Conservation (phyloP, 2,888 invertebrate species). For the Parnassius orleans region DNA sequence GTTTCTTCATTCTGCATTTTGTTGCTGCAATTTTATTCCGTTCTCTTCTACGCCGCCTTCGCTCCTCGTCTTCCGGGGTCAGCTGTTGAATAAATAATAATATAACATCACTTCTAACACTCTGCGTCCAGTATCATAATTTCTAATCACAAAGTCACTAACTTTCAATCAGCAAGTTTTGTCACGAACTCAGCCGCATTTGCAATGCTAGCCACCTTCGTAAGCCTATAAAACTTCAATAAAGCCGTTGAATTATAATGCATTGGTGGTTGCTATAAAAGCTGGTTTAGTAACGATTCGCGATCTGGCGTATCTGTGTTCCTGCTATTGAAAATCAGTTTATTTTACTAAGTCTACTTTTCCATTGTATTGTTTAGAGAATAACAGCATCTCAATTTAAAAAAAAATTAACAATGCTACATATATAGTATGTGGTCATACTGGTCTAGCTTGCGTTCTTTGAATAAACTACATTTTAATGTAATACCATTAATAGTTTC, state of each 20-base stretch:
- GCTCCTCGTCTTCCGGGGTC: slow-evolving; percentile 95
- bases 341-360: too few relatives aligned
- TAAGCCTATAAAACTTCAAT: slow-evolving; percentile 75
- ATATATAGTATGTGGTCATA: too few relatives aligned
- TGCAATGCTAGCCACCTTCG: slow-evolving; percentile 67
- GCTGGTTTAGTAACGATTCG: slow-evolving; percentile 60
- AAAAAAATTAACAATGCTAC: too few relatives aligned
- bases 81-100: slow-evolving; percentile 73
- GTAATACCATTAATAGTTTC: too few relatives aligned
- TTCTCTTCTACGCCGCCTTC: slow-evolving; percentile 91
- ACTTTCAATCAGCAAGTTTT: slow-evolving; percentile 67
- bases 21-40: slow-evolving; percentile 97
- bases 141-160: slow-evolving; percentile 54
- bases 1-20: slow-evolving; percentile 96
- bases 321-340: slow-evolving; percentile 27
- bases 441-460: too few relatives aligned
- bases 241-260: slow-evolving; percentile 72
- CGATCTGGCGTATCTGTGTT: slow-evolving; percentile 45
- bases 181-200: slow-evolving; percentile 62
- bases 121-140: slow-evolving; percentile 37
- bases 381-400: too few relatives aligned
- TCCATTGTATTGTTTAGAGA: too few relatives aligned
- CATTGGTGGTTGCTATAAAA: slow-evolving; percentile 53
- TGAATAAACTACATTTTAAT: too few relatives aligned
- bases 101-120: slow-evolving; percentile 26